Evolutionary conservation across 2,888 invertebrate species (phyloP).

Genomic region (Suillia variegata): DNA sequence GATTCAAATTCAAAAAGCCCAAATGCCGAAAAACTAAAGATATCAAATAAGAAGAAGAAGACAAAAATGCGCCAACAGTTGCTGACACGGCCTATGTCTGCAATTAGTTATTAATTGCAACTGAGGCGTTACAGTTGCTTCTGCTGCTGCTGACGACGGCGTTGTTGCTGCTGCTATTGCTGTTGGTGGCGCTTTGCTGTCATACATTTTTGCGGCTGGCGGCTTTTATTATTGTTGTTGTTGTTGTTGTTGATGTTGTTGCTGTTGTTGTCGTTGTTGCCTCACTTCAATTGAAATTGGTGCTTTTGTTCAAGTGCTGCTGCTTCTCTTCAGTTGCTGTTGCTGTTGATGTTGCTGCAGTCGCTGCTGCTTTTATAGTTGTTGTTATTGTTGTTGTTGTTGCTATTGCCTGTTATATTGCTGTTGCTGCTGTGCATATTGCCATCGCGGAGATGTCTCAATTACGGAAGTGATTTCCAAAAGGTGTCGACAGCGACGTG

Average conservation of each 20-base stretch:
- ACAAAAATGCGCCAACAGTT: background rate
- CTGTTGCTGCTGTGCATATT: conserved; percentile 27
- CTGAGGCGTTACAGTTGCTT: background rate
- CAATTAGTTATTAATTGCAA: conserved; percentile 3
- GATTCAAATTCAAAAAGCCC: background rate
- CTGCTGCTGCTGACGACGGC: background rate
- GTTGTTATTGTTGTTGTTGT: conserved; percentile 17
- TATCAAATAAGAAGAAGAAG: background rate
- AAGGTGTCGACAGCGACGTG: no score
- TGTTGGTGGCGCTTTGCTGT: background rate
- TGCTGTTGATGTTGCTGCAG: conserved; percentile 24
- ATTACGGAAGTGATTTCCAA: no score
- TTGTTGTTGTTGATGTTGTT: no score
- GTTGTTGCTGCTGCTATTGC: background rate
- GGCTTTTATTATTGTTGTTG: no score
- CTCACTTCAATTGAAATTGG: background rate
- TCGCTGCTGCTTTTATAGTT: background rate
- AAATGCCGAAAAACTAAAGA: conserved; percentile 1
- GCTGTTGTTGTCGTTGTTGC: no score
- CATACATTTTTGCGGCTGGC: background rate
- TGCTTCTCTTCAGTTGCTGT: conserved; percentile 8
- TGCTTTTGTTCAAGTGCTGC: no score
- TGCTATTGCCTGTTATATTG: conserved; percentile 11
- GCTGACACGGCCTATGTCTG: background rate
- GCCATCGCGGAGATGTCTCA: conserved; percentile 34